Conservation (phyloP, 2,888 invertebrate species). For the Andrena minutula region DNA sequence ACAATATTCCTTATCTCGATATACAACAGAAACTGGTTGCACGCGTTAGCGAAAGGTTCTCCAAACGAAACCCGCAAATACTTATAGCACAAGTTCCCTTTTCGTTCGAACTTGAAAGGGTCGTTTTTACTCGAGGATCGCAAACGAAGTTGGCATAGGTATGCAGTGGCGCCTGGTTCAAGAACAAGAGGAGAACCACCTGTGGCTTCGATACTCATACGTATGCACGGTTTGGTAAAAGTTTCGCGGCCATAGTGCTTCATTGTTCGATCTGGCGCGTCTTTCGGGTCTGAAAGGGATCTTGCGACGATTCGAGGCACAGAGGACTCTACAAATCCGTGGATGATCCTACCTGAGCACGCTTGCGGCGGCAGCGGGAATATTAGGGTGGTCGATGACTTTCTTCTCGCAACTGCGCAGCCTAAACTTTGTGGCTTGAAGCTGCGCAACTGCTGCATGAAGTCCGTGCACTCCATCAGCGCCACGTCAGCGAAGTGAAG, state of each 20-base stretch:
- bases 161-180: slow-evolving; percentile 59
- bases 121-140: not conserved
- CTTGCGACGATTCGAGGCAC: slow-evolving; percentile 11
- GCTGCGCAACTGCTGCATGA: slow-evolving; percentile 98
- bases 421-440: slow-evolving; percentile 98
- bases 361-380: slow-evolving; percentile 97
- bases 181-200: slow-evolving; percentile 68
- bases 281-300: slow-evolving; percentile 6
- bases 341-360: slow-evolving; percentile 91
- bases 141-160: slow-evolving; percentile 7
- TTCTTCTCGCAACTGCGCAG: slow-evolving; percentile 96
- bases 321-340: slow-evolving; percentile 4
- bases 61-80: no score
- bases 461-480: slow-evolving; percentile 98
- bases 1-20: no score
- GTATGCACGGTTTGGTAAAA: slow-evolving; percentile 49
- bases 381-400: slow-evolving; percentile 96
- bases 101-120: not conserved
- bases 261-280: slow-evolving; percentile 9
- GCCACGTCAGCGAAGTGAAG: slow-evolving; percentile 98
- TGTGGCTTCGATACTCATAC: slow-evolving; percentile 64
- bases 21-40: no score
- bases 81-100: not conserved
- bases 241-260: slow-evolving; percentile 38
- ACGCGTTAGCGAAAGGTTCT: no score